These are phyloP conservation scores for Phymanthus crucifer DNA, from an alignment of 92 coral and sea anemone species.

Conservation along the genomic window DNA sequence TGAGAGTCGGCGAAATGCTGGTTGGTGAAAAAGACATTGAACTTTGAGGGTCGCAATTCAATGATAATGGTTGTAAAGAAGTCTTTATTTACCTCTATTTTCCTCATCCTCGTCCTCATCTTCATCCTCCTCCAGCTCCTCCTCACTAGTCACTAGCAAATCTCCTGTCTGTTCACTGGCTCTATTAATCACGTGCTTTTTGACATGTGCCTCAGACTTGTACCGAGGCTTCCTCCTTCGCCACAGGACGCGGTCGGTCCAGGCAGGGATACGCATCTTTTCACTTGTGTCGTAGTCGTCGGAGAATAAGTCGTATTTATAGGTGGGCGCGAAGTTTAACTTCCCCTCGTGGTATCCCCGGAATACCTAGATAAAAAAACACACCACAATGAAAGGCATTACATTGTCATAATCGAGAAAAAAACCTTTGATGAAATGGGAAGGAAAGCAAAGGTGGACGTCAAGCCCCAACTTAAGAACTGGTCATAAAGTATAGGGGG, in stretches of 20 bases:
- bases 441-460: background rate
- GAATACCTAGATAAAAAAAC: conserved; percentile 67
- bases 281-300: conserved; percentile 99
- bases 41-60: background rate
- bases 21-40: no score
- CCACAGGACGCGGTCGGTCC: conserved; percentile 99
- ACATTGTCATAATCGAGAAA: background rate
- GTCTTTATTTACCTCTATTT: conserved; percentile 5
- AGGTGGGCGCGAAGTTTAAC: conserved; percentile 89
- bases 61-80: background rate
- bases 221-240: conserved; percentile 90
- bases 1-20: no score
- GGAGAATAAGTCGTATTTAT: conserved; percentile 94
- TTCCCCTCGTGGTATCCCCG: conserved; percentile 90
- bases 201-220: conserved; percentile 64
- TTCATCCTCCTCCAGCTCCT: conserved; percentile 44
- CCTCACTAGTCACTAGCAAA: conserved; percentile 28
- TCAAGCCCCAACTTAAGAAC: no score
- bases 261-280: conserved; percentile 96
- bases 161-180: conserved; percentile 21
- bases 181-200: conserved; percentile 53
- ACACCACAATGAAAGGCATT: background rate
- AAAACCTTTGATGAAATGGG: background rate
- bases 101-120: conserved; percentile 51
- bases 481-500: no score